A percentile compares a stretch with the other conserved stretches of the same genome.
phyloP scores from a whole-genome alignment of 2,113 vertebrate species.

The Delphinus delphis region DNA sequence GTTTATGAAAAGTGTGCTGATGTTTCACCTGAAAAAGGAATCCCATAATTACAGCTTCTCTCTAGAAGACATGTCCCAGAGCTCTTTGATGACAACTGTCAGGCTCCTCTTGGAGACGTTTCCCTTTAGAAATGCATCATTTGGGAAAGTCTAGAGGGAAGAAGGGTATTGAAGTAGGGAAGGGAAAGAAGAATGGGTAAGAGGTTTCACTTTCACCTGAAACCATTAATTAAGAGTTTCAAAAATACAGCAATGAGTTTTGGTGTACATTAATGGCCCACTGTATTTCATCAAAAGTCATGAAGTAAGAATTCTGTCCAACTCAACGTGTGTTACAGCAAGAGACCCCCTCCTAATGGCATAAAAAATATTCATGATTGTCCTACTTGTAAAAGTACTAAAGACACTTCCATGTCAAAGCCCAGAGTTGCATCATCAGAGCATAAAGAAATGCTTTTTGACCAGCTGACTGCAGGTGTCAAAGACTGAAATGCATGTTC shows the following conservation, averaged over 20 bases:
- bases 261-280: not conserved
- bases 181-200: not conserved
- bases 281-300: not conserved
- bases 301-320: not conserved
- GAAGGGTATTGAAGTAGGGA: not conserved
- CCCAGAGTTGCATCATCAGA: not conserved
- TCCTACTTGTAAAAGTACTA: not conserved
- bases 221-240: conserved; percentile 11
- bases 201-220: not conserved
- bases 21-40: conserved; percentile 35
- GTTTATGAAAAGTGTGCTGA: not conserved
- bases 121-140: not conserved
- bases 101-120: not conserved
- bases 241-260: not conserved
- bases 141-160: not conserved
- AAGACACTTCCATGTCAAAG: not conserved
- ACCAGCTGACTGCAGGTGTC: not conserved
- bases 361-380: not conserved
- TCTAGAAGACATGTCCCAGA: not conserved
- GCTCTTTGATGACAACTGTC: not conserved
- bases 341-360: not conserved
- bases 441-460: not conserved
- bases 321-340: not conserved
- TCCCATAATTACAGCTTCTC: not conserved
- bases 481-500: not conserved